Conservation (phyloP, 2,888 invertebrate species). For the Netelia inedita region DNA sequence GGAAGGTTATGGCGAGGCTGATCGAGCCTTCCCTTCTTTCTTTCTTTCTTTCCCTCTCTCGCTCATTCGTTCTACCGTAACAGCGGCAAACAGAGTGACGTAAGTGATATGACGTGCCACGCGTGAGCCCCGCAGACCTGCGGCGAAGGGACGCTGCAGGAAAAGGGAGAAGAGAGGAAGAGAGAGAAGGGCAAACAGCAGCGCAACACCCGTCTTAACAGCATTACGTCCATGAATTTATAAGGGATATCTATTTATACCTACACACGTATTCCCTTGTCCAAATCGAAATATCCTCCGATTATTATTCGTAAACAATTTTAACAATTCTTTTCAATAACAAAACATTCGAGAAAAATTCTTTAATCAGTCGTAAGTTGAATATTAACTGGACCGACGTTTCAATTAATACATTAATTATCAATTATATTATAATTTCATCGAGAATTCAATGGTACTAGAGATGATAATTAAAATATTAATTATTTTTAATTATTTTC, state of each 20-base stretch:
- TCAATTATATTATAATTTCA: background rate
- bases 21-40: constrained; percentile 57
- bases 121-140: constrained; percentile 53
- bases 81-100: constrained; percentile 69
- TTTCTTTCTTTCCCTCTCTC: constrained; percentile 4
- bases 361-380: background rate
- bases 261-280: background rate
- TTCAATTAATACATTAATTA: background rate
- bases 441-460: background rate
- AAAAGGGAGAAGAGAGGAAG: constrained; percentile 58
- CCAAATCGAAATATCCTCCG: background rate
- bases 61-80: background rate
- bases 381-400: background rate
- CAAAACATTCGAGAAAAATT: background rate
- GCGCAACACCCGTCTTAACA: constrained; percentile 51
- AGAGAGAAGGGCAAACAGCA: constrained; percentile 49
- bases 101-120: constrained; percentile 63
- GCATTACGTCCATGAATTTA: constrained; percentile 44
- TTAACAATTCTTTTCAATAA: background rate
- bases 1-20: constrained; percentile 77
- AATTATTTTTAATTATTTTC: background rate
- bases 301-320: background rate
- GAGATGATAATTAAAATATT: background rate
- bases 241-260: background rate
- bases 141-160: constrained; percentile 64